These are phyloP conservation scores for Tupiocoris notatus DNA, from an alignment of 2,888 invertebrate species.

Conservation along the genomic window DNA sequence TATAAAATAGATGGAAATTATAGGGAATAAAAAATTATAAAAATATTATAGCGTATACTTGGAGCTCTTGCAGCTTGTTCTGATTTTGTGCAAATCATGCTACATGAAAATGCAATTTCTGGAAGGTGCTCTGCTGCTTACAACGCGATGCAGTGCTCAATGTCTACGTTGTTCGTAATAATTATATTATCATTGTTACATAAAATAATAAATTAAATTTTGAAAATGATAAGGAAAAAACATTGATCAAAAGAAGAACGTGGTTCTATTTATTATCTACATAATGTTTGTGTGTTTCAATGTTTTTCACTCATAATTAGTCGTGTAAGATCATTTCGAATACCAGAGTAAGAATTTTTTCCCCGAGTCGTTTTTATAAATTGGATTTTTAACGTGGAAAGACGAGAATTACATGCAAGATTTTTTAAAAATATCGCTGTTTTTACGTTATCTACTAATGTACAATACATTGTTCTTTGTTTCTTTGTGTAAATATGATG, in stretches of 20 bases:
- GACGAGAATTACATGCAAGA: slow-evolving; percentile 12
- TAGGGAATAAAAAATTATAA: not conserved
- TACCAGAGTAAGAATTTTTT: slow-evolving; percentile 29
- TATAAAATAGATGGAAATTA: not conserved
- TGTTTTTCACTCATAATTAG: slow-evolving; percentile 15
- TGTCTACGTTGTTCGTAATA: slow-evolving; percentile 37
- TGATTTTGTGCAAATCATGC: not conserved
- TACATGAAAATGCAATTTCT: slow-evolving; percentile 22
- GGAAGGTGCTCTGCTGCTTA: slow-evolving; percentile 40
- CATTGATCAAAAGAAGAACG: slow-evolving; percentile 23
- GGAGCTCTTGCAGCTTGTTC: slow-evolving; percentile 25
- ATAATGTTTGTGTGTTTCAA: slow-evolving; percentile 31
- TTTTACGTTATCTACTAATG: slow-evolving; percentile 36
- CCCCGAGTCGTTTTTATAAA: slow-evolving; percentile 28
- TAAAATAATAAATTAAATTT: slow-evolving; percentile 11
- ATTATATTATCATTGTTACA: slow-evolving; percentile 31
- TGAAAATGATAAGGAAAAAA: not conserved
- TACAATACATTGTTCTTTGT: slow-evolving; percentile 33
- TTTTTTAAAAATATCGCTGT: slow-evolving; percentile 31
- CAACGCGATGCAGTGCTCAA: slow-evolving; percentile 43
- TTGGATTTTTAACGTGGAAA: slow-evolving; percentile 15
- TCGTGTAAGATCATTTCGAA: slow-evolving; percentile 32
- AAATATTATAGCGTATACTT: not conserved
- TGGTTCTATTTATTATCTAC: slow-evolving; percentile 32
- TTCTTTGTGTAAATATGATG: slow-evolving; percentile 28